These are phyloP conservation scores for Mya arenaria DNA, from an alignment of 1,140 invertebrate species.

Conservation along the genomic window DNA sequence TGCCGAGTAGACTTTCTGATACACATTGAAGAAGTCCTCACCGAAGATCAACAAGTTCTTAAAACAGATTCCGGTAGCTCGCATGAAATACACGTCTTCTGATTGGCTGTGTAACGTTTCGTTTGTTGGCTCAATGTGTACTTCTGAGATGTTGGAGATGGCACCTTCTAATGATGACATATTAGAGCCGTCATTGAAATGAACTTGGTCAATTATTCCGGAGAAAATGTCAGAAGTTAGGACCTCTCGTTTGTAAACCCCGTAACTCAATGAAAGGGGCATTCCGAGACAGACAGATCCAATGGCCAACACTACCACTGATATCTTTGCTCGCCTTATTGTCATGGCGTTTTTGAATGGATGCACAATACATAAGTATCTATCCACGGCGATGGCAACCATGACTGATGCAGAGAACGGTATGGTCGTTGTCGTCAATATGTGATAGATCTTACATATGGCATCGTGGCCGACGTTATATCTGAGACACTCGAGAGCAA, in stretches of 20 bases:
- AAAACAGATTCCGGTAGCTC: conserved; percentile 46
- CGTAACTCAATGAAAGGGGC: conserved; percentile 64
- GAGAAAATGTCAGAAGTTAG: neutral
- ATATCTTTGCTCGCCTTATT: conserved; percentile 70
- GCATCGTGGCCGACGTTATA: conserved; percentile 54
- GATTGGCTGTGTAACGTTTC: neutral
- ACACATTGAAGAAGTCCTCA: conserved; percentile 57
- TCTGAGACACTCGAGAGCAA: conserved; percentile 57
- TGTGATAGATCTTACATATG: conserved; percentile 70
- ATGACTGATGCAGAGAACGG: conserved; percentile 72
- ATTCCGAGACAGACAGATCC: conserved; percentile 69
- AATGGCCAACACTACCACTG: conserved; percentile 63
- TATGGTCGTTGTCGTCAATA: conserved; percentile 66
- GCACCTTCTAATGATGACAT: neutral
- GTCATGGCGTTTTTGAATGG: conserved; percentile 75
- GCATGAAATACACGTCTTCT: neutral
- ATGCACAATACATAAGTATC: conserved; percentile 77
- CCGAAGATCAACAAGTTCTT: conserved; percentile 56
- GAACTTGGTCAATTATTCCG: neutral
- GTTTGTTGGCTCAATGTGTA: neutral
- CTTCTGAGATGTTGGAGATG: neutral
- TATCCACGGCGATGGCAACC: conserved; percentile 76
- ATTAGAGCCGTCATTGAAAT: neutral
- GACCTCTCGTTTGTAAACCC: conserved; percentile 17
- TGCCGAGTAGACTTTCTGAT: conserved; percentile 72